Base-by-base conservation (phyloP, 53 echinoderm and acorn worm species). In the Arbacia lixula region DNA sequence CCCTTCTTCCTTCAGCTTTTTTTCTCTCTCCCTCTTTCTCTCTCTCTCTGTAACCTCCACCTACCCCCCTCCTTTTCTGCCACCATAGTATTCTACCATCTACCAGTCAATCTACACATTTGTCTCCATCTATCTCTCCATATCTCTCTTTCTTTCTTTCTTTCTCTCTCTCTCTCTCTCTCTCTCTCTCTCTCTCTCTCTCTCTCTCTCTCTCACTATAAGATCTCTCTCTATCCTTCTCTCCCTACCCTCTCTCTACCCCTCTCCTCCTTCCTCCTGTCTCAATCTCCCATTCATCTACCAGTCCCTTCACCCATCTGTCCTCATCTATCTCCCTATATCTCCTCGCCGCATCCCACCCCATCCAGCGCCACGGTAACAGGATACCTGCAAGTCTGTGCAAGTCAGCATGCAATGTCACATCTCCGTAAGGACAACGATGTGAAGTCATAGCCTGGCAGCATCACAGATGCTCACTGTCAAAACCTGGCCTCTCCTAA, bases 361-460 rank as follows among this genome's bases (percentile, higher is more conserved):
- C 25, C 27, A 28, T 38, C 71, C 38, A 16, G 46, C 26, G 43
- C 41, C 17, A 40, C 10, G 39, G 71, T 71, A 71, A 71, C 71
- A 71, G 10, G 46, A 71, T 49, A 38, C 43, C 39, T 71, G 41
- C 71, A 49, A 40, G 66, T 38, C 37, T 37, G n/a, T 19, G 66
- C 66, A 66, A 71, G 71, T 26, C 71, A 71, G 71, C 46, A 43
- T 46, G 71, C 39, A 29, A 42, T 71, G 12, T 41, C 71, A 71
- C 43, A 38, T 71, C 24, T 28, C 36, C n/a, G 24, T 36, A 66
- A 38, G 38, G 66, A 63, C 32, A 30, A 63, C 31, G 22, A 27
- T 66, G 38, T 66, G 66, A 66, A 66, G 38, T 66, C 66, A 66
- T 66, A 66, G 36, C 66, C 38, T 38, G 9, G 21, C 22, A 66